phyloP scores from a whole-genome alignment of 2,888 invertebrate species.

The Physocephala rufipes region DNA sequence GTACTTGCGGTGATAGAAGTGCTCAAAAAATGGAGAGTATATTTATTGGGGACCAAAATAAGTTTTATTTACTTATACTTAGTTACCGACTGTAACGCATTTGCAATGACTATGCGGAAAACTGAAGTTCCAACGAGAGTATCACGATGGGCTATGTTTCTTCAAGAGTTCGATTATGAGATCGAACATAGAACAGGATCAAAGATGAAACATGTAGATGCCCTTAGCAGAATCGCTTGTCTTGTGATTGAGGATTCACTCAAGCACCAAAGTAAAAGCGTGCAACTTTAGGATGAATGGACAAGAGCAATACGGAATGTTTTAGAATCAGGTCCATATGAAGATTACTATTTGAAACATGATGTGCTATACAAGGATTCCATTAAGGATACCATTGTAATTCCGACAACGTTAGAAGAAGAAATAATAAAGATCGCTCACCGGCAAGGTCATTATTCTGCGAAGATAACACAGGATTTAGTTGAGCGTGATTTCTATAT shows the following conservation, averaged over 20 bases:
- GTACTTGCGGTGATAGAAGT: constrained; percentile 35
- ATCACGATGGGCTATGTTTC: constrained; percentile 40
- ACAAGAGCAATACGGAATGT: constrained; percentile 37
- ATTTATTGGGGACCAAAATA: constrained; percentile 25
- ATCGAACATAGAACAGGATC: constrained; percentile 39
- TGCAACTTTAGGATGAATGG: constrained; percentile 33
- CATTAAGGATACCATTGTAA: constrained; percentile 41
- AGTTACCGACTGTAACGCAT: constrained; percentile 38
- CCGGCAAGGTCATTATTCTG: constrained; percentile 54
- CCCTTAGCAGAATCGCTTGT: constrained; percentile 31
- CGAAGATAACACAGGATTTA: constrained; percentile 48
- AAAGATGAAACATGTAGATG: constrained; percentile 40
- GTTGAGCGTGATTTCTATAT: constrained; percentile 53
- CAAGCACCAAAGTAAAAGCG: constrained; percentile 31
- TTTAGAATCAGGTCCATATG: constrained; percentile 34
- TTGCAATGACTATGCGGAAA: constrained; percentile 37
- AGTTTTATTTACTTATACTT: no score
- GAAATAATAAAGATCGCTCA: constrained; percentile 33
- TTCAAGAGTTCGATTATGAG: constrained; percentile 38
- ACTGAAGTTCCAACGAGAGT: constrained; percentile 35
- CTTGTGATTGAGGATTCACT: constrained; percentile 37
- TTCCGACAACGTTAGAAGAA: constrained; percentile 22
- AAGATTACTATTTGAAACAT: constrained; percentile 40
- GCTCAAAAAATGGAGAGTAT: constrained; percentile 32
- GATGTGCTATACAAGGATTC: constrained; percentile 38